A percentile compares a stretch with the other conserved stretches of the same genome.
Evolutionary conservation across 92 coral and sea anemone species (phyloP).

Genomic region (Palythoa caribaeorum): DNA sequence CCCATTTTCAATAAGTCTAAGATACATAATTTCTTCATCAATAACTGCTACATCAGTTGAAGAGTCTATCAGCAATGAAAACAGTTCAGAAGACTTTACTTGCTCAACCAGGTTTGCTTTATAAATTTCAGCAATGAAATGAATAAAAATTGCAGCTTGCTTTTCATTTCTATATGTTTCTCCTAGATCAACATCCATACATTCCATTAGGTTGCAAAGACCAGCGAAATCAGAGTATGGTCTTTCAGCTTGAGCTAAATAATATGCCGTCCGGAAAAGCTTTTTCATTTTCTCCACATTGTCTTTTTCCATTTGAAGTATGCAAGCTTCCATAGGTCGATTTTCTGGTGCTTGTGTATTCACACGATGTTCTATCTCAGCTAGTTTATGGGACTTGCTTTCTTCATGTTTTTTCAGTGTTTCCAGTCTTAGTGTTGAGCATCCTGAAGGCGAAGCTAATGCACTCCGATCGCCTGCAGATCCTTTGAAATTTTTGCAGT

Average conservation of each 20-base stretch:
- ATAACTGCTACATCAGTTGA: slow-evolving; percentile 57
- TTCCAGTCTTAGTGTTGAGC: slow-evolving; percentile 61
- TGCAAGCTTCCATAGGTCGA: slow-evolving; percentile 61
- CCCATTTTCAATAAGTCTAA: slow-evolving; percentile 55
- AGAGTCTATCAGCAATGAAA: slow-evolving; percentile 59
- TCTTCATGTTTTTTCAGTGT: slow-evolving; percentile 63
- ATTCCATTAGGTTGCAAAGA: slow-evolving; percentile 51
- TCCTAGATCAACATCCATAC: slow-evolving; percentile 57
- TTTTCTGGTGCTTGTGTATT: slow-evolving; percentile 50
- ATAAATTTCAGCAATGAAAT: slow-evolving; percentile 54
- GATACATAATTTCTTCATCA: slow-evolving; percentile 58
- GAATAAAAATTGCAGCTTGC: slow-evolving; percentile 55
- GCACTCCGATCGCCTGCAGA: slow-evolving; percentile 44
- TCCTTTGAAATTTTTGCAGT: slow-evolving; percentile 50
- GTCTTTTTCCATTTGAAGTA: slow-evolving; percentile 68
- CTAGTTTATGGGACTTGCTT: slow-evolving; percentile 47
- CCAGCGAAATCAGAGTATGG: slow-evolving; percentile 59
- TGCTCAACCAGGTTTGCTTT: slow-evolving; percentile 47
- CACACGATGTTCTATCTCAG: slow-evolving; percentile 49
- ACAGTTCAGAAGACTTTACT: slow-evolving; percentile 50
- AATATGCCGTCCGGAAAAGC: slow-evolving; percentile 62
- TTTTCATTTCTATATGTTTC: slow-evolving; percentile 60
- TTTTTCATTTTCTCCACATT: slow-evolving; percentile 57
- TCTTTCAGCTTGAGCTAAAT: slow-evolving; percentile 64
- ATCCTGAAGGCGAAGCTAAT: slow-evolving; percentile 46